Conservation (phyloP, 2,888 invertebrate genomes). For the Ceraclea dissimilis region DNA sequence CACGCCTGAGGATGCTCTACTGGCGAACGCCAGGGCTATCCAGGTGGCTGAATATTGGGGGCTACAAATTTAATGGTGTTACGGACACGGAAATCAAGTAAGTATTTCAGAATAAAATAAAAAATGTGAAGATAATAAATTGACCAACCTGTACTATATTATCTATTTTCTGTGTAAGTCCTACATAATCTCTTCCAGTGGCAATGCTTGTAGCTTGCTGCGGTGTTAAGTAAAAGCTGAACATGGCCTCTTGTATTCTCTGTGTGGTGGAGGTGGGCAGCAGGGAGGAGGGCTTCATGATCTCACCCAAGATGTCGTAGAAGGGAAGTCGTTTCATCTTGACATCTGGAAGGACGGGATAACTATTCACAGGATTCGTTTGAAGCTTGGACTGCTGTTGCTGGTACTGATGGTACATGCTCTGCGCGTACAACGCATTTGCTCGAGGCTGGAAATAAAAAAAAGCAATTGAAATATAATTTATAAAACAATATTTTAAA, state of each 20-base stretch:
- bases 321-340: slow-evolving; percentile 86
- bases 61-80: no score
- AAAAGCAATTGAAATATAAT: no score
- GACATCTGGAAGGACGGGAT: slow-evolving; percentile 91
- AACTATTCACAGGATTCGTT: slow-evolving; percentile 37
- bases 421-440: slow-evolving; percentile 48
- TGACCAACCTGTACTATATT: slow-evolving; percentile 53
- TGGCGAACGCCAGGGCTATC: no score
- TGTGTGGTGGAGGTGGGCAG: slow-evolving; percentile 55
- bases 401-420: slow-evolving; percentile 51
- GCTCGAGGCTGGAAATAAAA: slow-evolving; percentile 42
- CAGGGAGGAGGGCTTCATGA: slow-evolving; percentile 85
- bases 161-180: slow-evolving; percentile 55
- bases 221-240: slow-evolving; percentile 84
- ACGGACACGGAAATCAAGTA: no score
- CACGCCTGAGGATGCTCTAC: no score
- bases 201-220: slow-evolving; percentile 89
- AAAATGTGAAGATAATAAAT: no score
- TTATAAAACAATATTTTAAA: no score
- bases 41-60: no score
- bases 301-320: slow-evolving; percentile 79
- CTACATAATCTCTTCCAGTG: slow-evolving; percentile 60
- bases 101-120: no score
- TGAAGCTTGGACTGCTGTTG: slow-evolving; percentile 30
- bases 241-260: slow-evolving; percentile 78